A percentile compares a stretch with the other conserved stretches of the same genome.
Evolutionary conservation across 2,888 invertebrate genomes (phyloP).

Genomic region (Morpho deidamia): DNA sequence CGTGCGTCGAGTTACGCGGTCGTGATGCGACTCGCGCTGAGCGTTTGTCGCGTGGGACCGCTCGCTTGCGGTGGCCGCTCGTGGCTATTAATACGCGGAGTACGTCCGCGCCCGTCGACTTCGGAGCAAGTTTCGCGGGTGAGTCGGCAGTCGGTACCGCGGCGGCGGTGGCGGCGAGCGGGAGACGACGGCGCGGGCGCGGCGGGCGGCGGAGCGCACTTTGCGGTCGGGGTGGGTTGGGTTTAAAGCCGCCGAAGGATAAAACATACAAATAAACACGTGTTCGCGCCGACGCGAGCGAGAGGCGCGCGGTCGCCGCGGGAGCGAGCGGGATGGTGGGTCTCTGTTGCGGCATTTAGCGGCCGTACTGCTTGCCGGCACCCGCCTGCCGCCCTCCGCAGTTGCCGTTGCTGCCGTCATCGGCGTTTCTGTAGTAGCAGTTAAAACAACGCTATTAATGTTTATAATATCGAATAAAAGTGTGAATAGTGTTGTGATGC

Average conservation of each 20-base stretch:
- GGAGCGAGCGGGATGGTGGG: slow-evolving; percentile 63
- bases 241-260: slow-evolving; percentile 83
- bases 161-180: slow-evolving; percentile 67
- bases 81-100: slow-evolving; percentile 73
- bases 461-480: slow-evolving; percentile 14
- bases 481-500: slow-evolving; percentile 14
- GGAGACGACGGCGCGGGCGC: slow-evolving; percentile 75
- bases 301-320: slow-evolving; percentile 56
- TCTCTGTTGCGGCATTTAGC: slow-evolving; percentile 72
- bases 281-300: slow-evolving; percentile 81
- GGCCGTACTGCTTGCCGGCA: slow-evolving; percentile 51
- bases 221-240: slow-evolving; percentile 84
- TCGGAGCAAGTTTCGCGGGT: slow-evolving; percentile 76
- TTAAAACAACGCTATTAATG: slow-evolving; percentile 2
- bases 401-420: slow-evolving; percentile 26
- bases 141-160: slow-evolving; percentile 58
- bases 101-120: slow-evolving; percentile 76
- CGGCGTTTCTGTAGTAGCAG: slow-evolving; percentile 12
- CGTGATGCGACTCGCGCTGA: slow-evolving; percentile 36
- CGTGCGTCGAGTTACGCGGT: slow-evolving; percentile 32
- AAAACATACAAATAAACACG: slow-evolving; percentile 80
- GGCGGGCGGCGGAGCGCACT: slow-evolving; percentile 78
- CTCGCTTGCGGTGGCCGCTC: slow-evolving; percentile 63
- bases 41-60: slow-evolving; percentile 51
- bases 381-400: slow-evolving; percentile 35